These are phyloP conservation scores for Oscheius sp. DNA, from an alignment of 2,888 invertebrate genomes.

Conservation along the genomic window DNA sequence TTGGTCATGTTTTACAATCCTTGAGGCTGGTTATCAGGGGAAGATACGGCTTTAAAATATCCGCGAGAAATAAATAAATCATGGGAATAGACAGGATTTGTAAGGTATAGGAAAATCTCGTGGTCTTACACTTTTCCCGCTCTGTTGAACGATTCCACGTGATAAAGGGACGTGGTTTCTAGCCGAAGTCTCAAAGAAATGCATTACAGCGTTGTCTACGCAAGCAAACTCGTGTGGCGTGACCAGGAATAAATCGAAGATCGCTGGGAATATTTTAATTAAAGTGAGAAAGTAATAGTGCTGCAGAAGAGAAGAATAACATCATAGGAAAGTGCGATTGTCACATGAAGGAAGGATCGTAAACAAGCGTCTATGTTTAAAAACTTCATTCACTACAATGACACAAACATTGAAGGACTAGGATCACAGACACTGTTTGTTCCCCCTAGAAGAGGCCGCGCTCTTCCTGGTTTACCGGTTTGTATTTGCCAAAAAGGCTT, in stretches of 20 bases:
- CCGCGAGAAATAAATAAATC: not conserved
- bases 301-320: not conserved
- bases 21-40: not conserved
- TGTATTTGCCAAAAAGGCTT: constrained; percentile 9
- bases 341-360: not conserved
- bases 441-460: not conserved
- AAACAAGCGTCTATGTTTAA: too few species aligned
- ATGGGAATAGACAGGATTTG: not conserved
- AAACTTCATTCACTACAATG: constrained; percentile 9
- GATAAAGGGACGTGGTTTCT: constrained; percentile 1
- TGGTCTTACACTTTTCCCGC: constrained; percentile 7
- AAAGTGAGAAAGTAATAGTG: constrained; percentile 1
- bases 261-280: not conserved
- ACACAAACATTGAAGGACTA: constrained; percentile 25
- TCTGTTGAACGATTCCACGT: constrained; percentile 4
- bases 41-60: not conserved
- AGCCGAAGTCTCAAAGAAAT: not conserved
- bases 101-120: constrained; percentile 8
- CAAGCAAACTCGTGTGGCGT: constrained; percentile 14
- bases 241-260: too few species aligned
- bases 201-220: constrained; percentile 19
- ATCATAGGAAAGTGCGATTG: not conserved
- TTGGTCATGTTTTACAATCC: too few species aligned
- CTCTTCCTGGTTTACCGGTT: not conserved
- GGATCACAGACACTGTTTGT: constrained; percentile 27